Conservation (phyloP, 2,888 invertebrate species). For the Bibio marci region DNA sequence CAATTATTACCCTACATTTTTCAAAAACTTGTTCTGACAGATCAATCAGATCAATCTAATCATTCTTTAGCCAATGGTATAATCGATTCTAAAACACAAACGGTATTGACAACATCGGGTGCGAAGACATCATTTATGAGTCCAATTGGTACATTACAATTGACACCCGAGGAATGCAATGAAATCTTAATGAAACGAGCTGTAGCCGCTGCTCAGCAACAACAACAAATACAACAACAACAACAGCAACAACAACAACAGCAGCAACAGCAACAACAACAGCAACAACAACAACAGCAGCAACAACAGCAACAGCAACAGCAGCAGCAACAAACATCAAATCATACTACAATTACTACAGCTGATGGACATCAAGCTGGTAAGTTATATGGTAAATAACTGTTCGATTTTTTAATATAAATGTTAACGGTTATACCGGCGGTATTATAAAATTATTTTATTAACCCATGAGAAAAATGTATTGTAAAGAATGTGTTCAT, state of each 20-base stretch:
- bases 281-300: slow-evolving; percentile 24
- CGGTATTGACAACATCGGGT: slow-evolving; percentile 22
- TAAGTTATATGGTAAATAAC: no score
- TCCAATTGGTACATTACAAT: slow-evolving; percentile 51
- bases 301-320: slow-evolving; percentile 35
- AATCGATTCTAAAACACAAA: slow-evolving; percentile 29
- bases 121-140: slow-evolving; percentile 41
- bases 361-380: slow-evolving; percentile 24
- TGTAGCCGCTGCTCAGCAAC: slow-evolving; percentile 43
- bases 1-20: no score
- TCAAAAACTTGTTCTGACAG: slow-evolving; percentile 24
- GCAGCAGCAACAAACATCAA: slow-evolving; percentile 15
- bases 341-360: slow-evolving; percentile 21
- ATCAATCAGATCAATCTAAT: slow-evolving; percentile 23
- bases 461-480: background rate
- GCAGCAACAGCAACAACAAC: slow-evolving; percentile 34
- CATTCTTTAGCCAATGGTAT: slow-evolving; percentile 27
- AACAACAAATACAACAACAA: slow-evolving; percentile 17
- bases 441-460: no score
- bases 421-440: no score
- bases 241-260: slow-evolving; percentile 33
- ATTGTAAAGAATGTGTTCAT: no score
- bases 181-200: slow-evolving; percentile 62
- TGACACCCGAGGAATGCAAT: slow-evolving; percentile 62
- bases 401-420: no score